phyloP scores from a whole-genome alignment of 2,888 invertebrate species.

The Axea sp. region DNA sequence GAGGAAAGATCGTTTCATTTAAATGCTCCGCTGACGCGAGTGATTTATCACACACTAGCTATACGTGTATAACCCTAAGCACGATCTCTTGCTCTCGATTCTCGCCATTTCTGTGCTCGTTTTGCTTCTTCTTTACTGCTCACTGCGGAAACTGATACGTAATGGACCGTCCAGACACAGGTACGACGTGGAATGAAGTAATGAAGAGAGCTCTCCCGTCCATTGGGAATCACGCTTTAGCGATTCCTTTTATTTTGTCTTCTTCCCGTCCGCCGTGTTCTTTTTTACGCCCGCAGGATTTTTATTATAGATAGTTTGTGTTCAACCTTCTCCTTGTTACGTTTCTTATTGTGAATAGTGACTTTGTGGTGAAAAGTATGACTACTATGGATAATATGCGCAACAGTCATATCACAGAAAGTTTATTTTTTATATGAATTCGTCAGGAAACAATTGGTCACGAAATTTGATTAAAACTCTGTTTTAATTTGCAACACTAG shows the following conservation, averaged over 20 bases:
- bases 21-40: conserved; percentile 68
- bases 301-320: conserved; percentile 55
- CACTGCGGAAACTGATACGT: conserved; percentile 62
- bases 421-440: too few relatives aligned
- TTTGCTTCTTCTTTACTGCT: conserved; percentile 60
- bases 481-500: too few relatives aligned
- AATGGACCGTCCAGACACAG: conserved; percentile 60
- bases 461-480: too few relatives aligned
- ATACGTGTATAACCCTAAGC: conserved; percentile 62
- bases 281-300: conserved; percentile 42
- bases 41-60: conserved; percentile 71
- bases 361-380: conserved; percentile 25
- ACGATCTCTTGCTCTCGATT: conserved; percentile 64
- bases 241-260: conserved; percentile 56
- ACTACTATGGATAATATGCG: conserved; percentile 32
- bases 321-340: conserved; percentile 46
- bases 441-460: too few relatives aligned
- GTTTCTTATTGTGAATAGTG: conserved; percentile 23
- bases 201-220: conserved; percentile 61
- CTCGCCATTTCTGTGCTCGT: conserved; percentile 61
- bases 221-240: conserved; percentile 59
- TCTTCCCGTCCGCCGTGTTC: conserved; percentile 33
- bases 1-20: conserved; percentile 68
- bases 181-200: conserved; percentile 61
- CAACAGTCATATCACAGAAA: conserved; percentile 12